These are phyloP conservation scores for Drosophila ambigua DNA, from an alignment of 1,140 invertebrate genomes.

Conservation along the genomic window DNA sequence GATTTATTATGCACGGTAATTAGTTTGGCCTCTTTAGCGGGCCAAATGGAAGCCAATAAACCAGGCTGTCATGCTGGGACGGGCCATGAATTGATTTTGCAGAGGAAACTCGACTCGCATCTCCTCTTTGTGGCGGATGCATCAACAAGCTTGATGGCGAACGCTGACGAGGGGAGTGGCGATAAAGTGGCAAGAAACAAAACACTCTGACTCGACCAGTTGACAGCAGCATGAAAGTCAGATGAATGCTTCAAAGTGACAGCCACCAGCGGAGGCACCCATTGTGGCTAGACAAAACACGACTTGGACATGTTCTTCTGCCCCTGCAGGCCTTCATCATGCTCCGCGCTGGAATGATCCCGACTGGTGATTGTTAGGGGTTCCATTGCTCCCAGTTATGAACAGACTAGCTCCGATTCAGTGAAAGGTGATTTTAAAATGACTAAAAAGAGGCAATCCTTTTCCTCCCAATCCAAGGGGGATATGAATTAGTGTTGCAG, in stretches of 20 bases:
- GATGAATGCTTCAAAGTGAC: conserved; percentile 64
- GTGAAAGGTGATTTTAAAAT: too few species aligned
- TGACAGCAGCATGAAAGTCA: conserved; percentile 60
- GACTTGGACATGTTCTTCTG: conserved; percentile 38
- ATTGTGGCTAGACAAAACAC: conserved; percentile 59
- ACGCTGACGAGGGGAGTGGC: not conserved
- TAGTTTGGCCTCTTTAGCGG: conserved; percentile 76
- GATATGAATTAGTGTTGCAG: too few species aligned
- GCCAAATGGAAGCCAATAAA: conserved; percentile 42
- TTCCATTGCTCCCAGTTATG: too few species aligned
- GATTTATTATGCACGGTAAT: conserved; percentile 78
- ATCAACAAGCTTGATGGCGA: too few species aligned
- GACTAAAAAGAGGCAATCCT: too few species aligned
- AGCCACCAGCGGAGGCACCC: conserved; percentile 33
- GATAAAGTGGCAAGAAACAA: conserved; percentile 53
- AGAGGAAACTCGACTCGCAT: conserved; percentile 31
- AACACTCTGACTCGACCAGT: conserved; percentile 48
- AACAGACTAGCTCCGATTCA: too few species aligned
- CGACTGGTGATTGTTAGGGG: not conserved
- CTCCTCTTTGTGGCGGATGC: conserved; percentile 6
- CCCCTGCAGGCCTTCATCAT: conserved; percentile 16
- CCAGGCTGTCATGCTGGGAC: conserved; percentile 49
- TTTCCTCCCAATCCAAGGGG: too few species aligned
- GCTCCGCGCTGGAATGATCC: not conserved
- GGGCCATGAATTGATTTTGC: conserved; percentile 57